A percentile compares a stretch with the other conserved stretches of the same genome.
phyloP scores from a whole-genome alignment of 2,888 invertebrate species.

The Argynnis bischoffii region DNA sequence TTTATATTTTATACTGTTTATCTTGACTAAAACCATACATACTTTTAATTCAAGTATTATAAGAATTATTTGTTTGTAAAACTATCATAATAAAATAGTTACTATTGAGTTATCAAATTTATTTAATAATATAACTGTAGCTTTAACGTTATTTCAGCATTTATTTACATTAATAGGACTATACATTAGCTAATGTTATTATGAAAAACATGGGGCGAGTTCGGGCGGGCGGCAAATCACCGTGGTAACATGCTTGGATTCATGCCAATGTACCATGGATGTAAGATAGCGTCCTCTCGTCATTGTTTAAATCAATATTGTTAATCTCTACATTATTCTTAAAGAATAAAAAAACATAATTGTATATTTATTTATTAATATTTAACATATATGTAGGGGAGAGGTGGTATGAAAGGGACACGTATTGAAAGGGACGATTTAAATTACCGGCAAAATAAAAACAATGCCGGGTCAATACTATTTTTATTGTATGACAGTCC shows the following conservation, averaged over 20 bases:
- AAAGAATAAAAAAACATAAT: too few relatives aligned
- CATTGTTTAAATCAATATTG: slow-evolving; percentile 55
- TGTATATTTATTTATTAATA: too few relatives aligned
- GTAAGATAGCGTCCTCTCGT: slow-evolving; percentile 51
- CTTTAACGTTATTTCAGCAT: slow-evolving; percentile 1
- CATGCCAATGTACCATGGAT: slow-evolving; percentile 65
- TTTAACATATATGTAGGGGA: too few relatives aligned
- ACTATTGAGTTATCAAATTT: not conserved
- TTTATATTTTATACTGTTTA: not conserved
- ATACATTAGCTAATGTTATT: slow-evolving; percentile 38
- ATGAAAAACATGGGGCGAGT: slow-evolving; percentile 40
- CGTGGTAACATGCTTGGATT: slow-evolving; percentile 67
- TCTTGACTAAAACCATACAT: not conserved
- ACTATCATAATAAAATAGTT: not conserved
- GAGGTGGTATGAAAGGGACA: too few relatives aligned
- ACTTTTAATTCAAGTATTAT: not conserved
- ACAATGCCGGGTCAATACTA: too few relatives aligned
- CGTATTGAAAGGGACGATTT: too few relatives aligned
- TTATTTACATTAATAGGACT: slow-evolving; percentile 19
- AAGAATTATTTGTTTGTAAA: not conserved
- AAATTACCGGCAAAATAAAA: too few relatives aligned
- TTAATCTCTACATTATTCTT: slow-evolving; percentile 42
- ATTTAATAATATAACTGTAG: not conserved
- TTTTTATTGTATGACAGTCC: too few relatives aligned
- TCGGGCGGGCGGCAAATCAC: slow-evolving; percentile 40